Evolutionary conservation across 1,140 invertebrate species (phyloP).

Genomic region (Mya arenaria): DNA sequence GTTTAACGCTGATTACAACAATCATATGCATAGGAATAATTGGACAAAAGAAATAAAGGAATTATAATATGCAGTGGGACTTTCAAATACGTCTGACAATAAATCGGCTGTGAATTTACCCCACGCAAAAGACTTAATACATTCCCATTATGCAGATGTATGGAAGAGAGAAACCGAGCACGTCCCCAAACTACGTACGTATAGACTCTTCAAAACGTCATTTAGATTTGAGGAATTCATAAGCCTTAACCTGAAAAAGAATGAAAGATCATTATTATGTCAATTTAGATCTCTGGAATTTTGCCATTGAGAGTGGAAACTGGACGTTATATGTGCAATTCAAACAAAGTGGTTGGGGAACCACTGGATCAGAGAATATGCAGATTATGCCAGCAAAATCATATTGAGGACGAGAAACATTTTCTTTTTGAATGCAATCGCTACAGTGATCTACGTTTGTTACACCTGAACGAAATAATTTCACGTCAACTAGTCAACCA

Average conservation of each 20-base stretch:
- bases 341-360: too few relatives aligned
- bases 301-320: neutral
- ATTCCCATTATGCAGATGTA: neutral
- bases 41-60: slow-evolving; percentile 35
- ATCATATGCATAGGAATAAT: slow-evolving; percentile 33
- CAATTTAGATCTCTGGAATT: too few relatives aligned
- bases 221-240: neutral
- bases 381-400: too few relatives aligned
- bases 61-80: neutral
- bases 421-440: too few relatives aligned
- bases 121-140: neutral
- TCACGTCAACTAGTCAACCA: too few relatives aligned
- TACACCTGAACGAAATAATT: too few relatives aligned
- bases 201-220: neutral
- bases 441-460: too few relatives aligned
- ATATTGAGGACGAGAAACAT: too few relatives aligned
- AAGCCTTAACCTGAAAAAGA: neutral
- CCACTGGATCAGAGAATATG: too few relatives aligned
- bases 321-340: neutral
- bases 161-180: neutral
- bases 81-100: neutral
- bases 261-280: neutral
- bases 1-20: slow-evolving; percentile 24
- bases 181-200: neutral
- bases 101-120: neutral